These are phyloP conservation scores for Pollenia amentaria DNA, from an alignment of 2,888 invertebrate species.

Conservation along the genomic window DNA sequence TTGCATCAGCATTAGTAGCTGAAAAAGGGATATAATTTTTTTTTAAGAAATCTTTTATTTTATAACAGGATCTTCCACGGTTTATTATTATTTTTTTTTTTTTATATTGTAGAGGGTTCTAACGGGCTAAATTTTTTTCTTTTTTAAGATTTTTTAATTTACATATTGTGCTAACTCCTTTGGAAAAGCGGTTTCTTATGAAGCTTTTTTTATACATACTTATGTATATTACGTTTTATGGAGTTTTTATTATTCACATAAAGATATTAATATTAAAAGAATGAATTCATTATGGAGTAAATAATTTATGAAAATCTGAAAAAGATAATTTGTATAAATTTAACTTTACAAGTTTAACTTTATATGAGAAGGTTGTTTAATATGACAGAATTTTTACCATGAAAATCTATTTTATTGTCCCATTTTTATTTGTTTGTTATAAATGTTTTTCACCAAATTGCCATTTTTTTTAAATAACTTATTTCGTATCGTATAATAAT, in stretches of 20 bases:
- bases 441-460: too few relatives aligned
- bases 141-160: slow-evolving; percentile 34
- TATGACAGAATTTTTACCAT: too few relatives aligned
- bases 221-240: slow-evolving; percentile 7
- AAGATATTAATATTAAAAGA: slow-evolving; percentile 21
- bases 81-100: slow-evolving; percentile 9
- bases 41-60: slow-evolving; percentile 20
- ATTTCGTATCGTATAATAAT: too few relatives aligned
- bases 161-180: neutral
- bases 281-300: slow-evolving; percentile 40
- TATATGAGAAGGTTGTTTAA: neutral
- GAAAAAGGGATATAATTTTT: slow-evolving; percentile 1
- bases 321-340: neutral
- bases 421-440: too few relatives aligned
- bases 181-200: slow-evolving; percentile 16
- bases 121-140: slow-evolving; percentile 47
- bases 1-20: neutral
- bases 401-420: too few relatives aligned
- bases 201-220: slow-evolving; percentile 1
- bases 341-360: neutral
- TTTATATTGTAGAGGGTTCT: slow-evolving; percentile 41
- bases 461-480: too few relatives aligned
- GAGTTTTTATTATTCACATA: neutral
- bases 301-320: neutral
- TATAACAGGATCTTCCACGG: slow-evolving; percentile 37